Evolutionary conservation across 2,888 invertebrate genomes (phyloP).

Genomic region (Altica lythri): DNA sequence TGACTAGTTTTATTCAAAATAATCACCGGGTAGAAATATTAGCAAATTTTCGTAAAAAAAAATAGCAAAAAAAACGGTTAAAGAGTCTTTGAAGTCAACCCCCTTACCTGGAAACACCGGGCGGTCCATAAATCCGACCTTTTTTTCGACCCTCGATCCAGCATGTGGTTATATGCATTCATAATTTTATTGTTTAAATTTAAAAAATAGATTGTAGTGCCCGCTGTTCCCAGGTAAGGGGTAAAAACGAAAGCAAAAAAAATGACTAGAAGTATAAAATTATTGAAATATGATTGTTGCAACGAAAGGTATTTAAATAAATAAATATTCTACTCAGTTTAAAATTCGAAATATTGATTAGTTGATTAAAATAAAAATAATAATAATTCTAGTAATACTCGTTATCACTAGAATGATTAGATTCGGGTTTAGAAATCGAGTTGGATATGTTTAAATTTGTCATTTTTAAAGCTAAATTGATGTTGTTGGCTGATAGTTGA

Average conservation of each 20-base stretch:
- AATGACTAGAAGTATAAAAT: background rate
- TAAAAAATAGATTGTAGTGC: too few relatives aligned
- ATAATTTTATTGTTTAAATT: too few relatives aligned
- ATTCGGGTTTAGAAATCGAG: conserved; percentile 32
- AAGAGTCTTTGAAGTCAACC: background rate
- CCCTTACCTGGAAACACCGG: background rate
- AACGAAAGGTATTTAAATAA: too few relatives aligned
- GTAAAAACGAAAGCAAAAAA: background rate
- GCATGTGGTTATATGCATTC: too few relatives aligned
- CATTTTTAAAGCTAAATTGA: conserved; percentile 39
- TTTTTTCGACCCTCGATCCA: too few relatives aligned
- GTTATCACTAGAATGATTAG: conserved; percentile 44
- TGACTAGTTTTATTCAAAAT: background rate
- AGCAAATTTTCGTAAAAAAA: too few relatives aligned
- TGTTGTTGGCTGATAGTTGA: conserved; percentile 27
- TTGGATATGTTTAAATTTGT: conserved; percentile 39
- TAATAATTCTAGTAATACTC: conserved; percentile 39
- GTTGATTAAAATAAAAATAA: conserved; percentile 3
- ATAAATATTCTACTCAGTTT: background rate
- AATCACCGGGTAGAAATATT: background rate
- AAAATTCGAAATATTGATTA: background rate
- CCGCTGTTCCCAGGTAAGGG: too few relatives aligned
- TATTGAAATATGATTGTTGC: background rate
- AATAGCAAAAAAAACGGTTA: too few relatives aligned
- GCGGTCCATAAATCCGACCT: too few relatives aligned